Evolutionary conservation across 2,888 invertebrate species (phyloP), one percentile per base, ranked within the genome.

Genomic region (Drosophila tripunctata): DNA sequence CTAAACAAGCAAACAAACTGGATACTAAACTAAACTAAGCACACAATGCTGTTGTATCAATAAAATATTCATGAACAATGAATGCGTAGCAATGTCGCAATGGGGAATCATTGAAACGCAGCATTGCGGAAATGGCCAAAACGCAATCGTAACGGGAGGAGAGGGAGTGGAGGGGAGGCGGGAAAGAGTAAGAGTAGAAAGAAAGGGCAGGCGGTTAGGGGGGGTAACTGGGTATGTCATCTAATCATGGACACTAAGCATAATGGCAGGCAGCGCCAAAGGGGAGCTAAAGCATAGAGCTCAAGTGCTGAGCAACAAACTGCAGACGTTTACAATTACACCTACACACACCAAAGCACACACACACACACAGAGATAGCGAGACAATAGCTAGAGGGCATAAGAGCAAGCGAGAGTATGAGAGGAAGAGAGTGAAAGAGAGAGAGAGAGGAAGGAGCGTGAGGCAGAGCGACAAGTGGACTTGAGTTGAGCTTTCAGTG

Each of bases 241-340:
- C 84, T 81, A 81, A 81, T 81, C 87, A 81, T 74, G 70, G 84
- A 70, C 80, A 84, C 81, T 80, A 79, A 80, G 69, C 84, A 74
- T 87, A 84, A 87, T 80, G 67, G 74, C 57, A 66, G 44, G 52
- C 58, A 45, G 52, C 24, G 66, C 61, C 58, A 56, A 50, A 40
- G 76, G 62, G 67, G 56, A n/a, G 50, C 43, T n/a, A n/a, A n/a
- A 36, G 65, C 60, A 43, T 47, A 50, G 40, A 54, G 67, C 57
- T 75, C 54, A 54, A 72, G 63, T 57, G 79, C 67, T 70, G 61
- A 68, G 73, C 66, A 83, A 66, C 80, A 80, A 83, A 81, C 75
- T 82, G 81, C 81, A 85, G 81, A 81, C 79, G 82, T 67, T 75
- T 56, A 75, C 81, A 82, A 78, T 78, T 85, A 85, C 73, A 62